Conservation (phyloP, 2,888 invertebrate species). For the Sminthurides aquaticus region DNA sequence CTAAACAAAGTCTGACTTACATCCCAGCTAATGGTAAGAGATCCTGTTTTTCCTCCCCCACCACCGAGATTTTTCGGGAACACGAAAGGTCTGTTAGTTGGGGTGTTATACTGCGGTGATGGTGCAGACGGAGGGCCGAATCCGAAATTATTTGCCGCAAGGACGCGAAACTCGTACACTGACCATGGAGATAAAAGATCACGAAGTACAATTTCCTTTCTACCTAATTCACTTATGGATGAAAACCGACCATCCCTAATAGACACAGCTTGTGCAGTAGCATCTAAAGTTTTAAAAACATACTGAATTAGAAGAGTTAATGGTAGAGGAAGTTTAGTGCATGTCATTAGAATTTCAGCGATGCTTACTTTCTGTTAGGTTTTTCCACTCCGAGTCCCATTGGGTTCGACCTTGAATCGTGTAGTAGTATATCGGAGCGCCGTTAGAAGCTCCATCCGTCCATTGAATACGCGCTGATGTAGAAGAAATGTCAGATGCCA, state of each 20-base stretch:
- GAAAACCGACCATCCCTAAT: neutral
- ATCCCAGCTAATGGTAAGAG: conserved; percentile 82
- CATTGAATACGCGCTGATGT: conserved; percentile 71
- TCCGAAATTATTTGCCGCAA: conserved; percentile 78
- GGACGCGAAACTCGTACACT: conserved; percentile 79
- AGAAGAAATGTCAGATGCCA: conserved; percentile 67
- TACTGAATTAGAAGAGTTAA: no score
- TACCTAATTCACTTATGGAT: conserved; percentile 41
- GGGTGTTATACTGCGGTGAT: conserved; percentile 77
- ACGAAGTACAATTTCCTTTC: conserved; percentile 66
- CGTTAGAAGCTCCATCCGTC: conserved; percentile 85
- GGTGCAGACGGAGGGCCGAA: conserved; percentile 72
- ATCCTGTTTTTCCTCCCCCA: conserved; percentile 92
- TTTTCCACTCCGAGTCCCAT: conserved; percentile 75
- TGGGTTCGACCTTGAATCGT: conserved; percentile 75
- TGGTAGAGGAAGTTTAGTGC: conserved; percentile 1
- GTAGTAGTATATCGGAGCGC: conserved; percentile 68
- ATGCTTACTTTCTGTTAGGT: conserved; percentile 56
- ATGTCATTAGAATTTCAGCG: conserved; percentile 1
- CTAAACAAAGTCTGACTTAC: conserved; percentile 44
- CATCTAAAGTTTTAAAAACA: conserved; percentile 15
- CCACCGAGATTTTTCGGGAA: conserved; percentile 76
- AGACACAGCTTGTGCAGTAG: conserved; percentile 4
- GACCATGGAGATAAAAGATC: conserved; percentile 76
- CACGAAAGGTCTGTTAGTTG: conserved; percentile 67